A percentile compares a stretch with the other conserved stretches of the same genome.
Evolutionary conservation across 2,888 invertebrate species (phyloP).

Genomic region (Charanyca ferruginea): DNA sequence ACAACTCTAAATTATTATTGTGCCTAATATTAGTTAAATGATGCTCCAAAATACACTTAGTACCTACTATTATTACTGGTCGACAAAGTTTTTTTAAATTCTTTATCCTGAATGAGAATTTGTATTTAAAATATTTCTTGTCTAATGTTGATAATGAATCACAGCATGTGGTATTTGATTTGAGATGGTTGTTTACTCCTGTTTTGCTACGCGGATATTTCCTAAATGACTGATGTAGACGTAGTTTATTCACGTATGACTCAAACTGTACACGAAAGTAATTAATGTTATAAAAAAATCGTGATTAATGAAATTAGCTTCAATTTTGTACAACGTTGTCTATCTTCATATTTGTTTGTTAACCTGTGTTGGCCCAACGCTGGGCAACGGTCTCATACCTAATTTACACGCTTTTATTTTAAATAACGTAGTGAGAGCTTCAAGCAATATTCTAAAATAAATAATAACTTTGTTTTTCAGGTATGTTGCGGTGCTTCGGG

Average conservation of each 20-base stretch:
- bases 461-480: constrained; percentile 57
- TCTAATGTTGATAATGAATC: constrained; percentile 2
- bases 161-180: not conserved
- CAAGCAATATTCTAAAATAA: not conserved
- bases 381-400: no score
- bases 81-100: no score
- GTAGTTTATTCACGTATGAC: constrained; percentile 4
- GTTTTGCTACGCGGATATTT: constrained; percentile 1
- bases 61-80: no score
- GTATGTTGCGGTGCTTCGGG: constrained; percentile 69
- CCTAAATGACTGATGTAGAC: not conserved
- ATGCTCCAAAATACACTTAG: no score
- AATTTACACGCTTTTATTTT: no score
- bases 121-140: not conserved
- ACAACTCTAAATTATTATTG: no score
- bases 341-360: no score
- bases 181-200: not conserved
- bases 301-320: not conserved
- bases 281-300: not conserved
- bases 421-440: no score
- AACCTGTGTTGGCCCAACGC: no score
- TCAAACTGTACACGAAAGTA: constrained; percentile 14
- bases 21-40: no score
- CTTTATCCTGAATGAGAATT: no score
- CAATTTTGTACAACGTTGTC: no score